These are phyloP conservation scores for Leptinotarsa juncta DNA, from an alignment of 2,888 invertebrate species.

Conservation along the genomic window DNA sequence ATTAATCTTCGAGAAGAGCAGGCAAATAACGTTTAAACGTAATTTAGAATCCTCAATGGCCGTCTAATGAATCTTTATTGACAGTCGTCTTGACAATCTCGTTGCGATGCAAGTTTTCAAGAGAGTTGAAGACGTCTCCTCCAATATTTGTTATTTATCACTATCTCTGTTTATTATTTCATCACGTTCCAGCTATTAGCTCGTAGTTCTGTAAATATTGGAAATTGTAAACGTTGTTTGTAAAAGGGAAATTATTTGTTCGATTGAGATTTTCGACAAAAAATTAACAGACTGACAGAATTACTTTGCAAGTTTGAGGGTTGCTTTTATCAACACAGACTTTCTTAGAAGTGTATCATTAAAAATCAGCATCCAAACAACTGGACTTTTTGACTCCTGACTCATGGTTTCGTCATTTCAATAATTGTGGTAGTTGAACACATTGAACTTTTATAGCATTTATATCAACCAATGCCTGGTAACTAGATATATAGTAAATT, in stretches of 20 bases:
- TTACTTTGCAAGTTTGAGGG: background rate
- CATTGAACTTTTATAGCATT: too few species aligned
- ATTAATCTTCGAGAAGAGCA: background rate
- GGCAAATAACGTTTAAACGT: constrained; percentile 1
- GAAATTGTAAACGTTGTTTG: background rate
- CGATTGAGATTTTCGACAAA: too few species aligned
- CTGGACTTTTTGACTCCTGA: too few species aligned
- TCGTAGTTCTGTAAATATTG: background rate
- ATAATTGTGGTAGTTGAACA: too few species aligned
- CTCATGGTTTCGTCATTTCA: too few species aligned
- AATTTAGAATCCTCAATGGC: background rate
- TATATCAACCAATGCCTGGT: too few species aligned
- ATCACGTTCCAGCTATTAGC: constrained; percentile 2
- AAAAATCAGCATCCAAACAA: too few species aligned
- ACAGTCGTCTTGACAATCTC: background rate
- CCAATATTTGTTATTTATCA: background rate
- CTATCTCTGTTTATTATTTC: background rate
- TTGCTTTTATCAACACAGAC: background rate
- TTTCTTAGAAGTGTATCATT: too few species aligned
- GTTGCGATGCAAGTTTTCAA: background rate
- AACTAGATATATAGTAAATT: too few species aligned
- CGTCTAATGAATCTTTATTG: constrained; percentile 5
- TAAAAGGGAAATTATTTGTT: background rate
- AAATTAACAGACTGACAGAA: too few species aligned
- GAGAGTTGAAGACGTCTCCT: background rate